Evolutionary conservation across 2,797 vertebrate species (phyloP).

Genomic region (Apodemus agrarius): DNA sequence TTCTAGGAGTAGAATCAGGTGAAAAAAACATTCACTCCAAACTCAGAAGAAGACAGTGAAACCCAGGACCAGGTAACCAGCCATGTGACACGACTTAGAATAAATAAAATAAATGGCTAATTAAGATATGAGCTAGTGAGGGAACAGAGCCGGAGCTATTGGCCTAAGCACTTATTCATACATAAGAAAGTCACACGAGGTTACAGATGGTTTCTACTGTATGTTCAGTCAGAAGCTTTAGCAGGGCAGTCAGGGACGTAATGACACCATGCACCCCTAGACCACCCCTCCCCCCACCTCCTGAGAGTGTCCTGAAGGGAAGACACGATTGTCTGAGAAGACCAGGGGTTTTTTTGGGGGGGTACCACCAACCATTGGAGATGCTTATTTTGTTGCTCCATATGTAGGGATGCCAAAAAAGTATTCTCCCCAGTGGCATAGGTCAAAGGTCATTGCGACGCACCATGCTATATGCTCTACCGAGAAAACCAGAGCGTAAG

Average conservation of each 20-base stretch:
- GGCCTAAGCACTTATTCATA: neutral
- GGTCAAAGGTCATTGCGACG: neutral
- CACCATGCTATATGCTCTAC: accelerated
- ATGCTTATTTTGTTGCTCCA: neutral
- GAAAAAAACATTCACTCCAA: neutral
- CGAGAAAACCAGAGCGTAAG: neutral
- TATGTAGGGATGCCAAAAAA: neutral
- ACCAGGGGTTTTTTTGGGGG: neutral
- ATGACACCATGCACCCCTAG: too few relatives aligned
- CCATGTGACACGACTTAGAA: neutral
- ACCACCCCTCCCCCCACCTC: neutral
- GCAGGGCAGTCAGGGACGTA: neutral
- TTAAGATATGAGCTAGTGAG: neutral
- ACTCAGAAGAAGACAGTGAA: neutral
- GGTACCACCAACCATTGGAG: neutral
- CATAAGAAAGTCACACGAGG: neutral
- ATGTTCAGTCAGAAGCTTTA: neutral
- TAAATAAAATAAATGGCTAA: neutral
- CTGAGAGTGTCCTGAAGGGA: neutral
- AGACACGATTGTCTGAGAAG: neutral
- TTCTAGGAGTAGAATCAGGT: neutral
- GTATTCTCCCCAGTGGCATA: neutral
- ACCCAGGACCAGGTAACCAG: neutral
- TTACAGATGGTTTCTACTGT: neutral
- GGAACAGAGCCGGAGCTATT: neutral